Evolutionary conservation across 2,113 vertebrate species (phyloP), one percentile per base, ranked within the genome.

Genomic region (Gasterosteus aculeatus): DNA sequence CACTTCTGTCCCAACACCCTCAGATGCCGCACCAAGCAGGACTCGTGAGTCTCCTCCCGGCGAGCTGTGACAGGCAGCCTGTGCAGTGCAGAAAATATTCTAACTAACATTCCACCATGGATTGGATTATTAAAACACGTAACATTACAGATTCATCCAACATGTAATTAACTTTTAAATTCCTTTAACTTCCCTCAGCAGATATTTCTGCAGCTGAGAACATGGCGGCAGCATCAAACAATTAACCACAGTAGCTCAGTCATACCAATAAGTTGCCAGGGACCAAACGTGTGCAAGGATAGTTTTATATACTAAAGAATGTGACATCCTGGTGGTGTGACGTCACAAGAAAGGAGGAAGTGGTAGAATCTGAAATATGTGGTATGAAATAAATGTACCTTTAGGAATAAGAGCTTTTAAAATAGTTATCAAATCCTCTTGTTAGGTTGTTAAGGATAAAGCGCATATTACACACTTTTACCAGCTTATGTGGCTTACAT

Each of bases 31-130:
- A 84, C 71, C 81, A 76, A 84, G 82, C 75, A 75, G 68, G 83
- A 90, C 89, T 89, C 91, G 89, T 85, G 86, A 92, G 88, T 83
- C 69, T 84, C 60, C 75, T 80, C 83, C 86, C 82, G 82, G 84
- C 84, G 72, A 83, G 85, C 89, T 90, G 88, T 83, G 87, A 90
- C 81, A 80, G 65, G 72, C 87, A 84, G 89, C 73, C 65, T 85
- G 82, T 82, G 82, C 53, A 68, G 51, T 41, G 60, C 58, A 77
- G 68, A 75, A 56, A 38, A 82, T 77, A 57, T 39, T 69, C 63
- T 54, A 77, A 72, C 74, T 65, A 77, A 75, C 60, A 75, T 80
- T 80, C 78, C 22, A 86, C 31, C 61, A 56, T 19, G 49, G 59
- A 19, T 81, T 78, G 19, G 29, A 72, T 77, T 33, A 39, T 51